Conservation (phyloP, 2,113 vertebrate genomes). For the Laticauda laticaudata region DNA sequence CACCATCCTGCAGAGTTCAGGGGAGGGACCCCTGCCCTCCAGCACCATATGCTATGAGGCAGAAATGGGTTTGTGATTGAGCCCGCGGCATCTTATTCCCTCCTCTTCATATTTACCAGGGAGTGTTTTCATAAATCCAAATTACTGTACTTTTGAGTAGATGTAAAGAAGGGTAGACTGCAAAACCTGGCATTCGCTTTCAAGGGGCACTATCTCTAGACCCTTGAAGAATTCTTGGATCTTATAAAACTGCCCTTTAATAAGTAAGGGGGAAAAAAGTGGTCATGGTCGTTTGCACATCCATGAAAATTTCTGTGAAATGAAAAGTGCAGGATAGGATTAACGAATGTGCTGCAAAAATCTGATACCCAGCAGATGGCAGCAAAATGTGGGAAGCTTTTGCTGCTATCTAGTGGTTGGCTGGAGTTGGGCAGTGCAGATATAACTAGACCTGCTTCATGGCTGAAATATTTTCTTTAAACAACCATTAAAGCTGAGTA, state of each 20-base stretch:
- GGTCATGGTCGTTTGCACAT: background rate
- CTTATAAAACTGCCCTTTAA: background rate
- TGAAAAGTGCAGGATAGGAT: background rate
- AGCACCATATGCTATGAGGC: background rate
- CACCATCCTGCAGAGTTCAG: background rate
- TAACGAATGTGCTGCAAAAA: background rate
- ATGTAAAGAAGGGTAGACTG: background rate
- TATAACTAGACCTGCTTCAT: too few species aligned
- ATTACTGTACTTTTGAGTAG: background rate
- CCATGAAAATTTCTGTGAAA: background rate
- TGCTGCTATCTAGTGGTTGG: background rate
- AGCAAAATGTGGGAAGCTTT: background rate
- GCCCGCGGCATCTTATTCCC: background rate
- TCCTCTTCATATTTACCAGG: background rate
- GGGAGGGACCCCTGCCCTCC: background rate
- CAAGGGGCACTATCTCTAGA: background rate
- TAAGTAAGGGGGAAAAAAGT: background rate
- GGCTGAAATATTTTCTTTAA: background rate
- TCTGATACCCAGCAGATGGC: background rate
- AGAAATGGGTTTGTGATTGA: background rate
- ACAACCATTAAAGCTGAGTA: background rate
- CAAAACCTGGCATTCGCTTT: background rate
- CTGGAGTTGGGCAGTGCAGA: background rate
- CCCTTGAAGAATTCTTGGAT: background rate
- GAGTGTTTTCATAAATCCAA: background rate